Base-by-base conservation (phyloP, 2,888 invertebrate genomes). In the Drosophila dives region DNA sequence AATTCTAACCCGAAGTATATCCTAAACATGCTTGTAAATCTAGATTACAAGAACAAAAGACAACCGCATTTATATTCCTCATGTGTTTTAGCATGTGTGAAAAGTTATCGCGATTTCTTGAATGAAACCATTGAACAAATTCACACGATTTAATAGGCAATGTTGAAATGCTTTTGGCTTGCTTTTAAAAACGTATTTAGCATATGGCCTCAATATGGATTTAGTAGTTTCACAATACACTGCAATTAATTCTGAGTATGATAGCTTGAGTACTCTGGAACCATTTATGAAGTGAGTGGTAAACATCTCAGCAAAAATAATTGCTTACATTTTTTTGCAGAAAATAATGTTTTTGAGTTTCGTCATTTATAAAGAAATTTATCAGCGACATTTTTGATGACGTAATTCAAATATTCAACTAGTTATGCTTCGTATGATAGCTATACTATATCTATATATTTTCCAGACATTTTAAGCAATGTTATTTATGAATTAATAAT, bases 151-250 rank as follows among this genome's bases (percentile, higher is more conserved):
- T 56, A 56, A 40, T 56, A 29, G 38, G 8, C 56, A 56, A 17
- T 69, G 60, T 49, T 59, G 64, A 63, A 61, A 56, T 58, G 32
- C 5, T 8, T 33, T 17, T 17, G 15, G 26, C 23, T 34, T 34
- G 42, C 66, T 66, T 63, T 81, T 74, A 56, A 51, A 26, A 53
- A 11, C n/a, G 38, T 50, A 60, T 12, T 36, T 40, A 65, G 53
- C 64, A 67, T 33, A 40, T 67, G 67, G n/a, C 2, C 64, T 40
- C 48, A 63, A 67, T 40, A 34, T 64, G 64, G 40, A 8, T 7
- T 55, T 34, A 40, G 34, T 29, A 45, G 38, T 48, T 63, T 48
- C 55, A 38, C 54, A 63, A 55, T 53, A 26, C n/a, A 38, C n/a
- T 10, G 17, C 26, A 23, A 26, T 59, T 40, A 15, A 55, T 45